A percentile compares a stretch with the other conserved stretches of the same genome.
phyloP scores from a whole-genome alignment of 2,888 invertebrate genomes.

The Antheraea assamensis region DNA sequence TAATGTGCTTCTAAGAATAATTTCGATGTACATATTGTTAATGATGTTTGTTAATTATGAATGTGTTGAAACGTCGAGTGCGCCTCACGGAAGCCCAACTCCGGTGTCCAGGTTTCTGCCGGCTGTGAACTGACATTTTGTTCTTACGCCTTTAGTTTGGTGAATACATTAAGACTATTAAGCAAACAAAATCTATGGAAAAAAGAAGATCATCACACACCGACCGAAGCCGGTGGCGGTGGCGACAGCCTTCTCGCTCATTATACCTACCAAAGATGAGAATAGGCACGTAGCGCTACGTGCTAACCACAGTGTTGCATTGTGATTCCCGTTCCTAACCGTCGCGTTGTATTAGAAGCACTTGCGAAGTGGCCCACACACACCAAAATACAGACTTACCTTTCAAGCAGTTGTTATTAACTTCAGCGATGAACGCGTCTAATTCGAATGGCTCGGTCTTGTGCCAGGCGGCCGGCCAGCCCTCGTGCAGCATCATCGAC shows the following conservation, averaged over 20 bases:
- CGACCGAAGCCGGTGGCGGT: neutral
- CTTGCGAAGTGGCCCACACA: neutral
- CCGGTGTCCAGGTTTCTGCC: neutral
- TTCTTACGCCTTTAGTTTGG: neutral
- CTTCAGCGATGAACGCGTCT: constrained; percentile 68
- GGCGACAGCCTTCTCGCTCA: neutral
- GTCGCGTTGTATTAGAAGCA: neutral
- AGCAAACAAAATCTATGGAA: constrained; percentile 13
- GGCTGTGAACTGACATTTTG: neutral
- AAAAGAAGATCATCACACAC: constrained; percentile 20
- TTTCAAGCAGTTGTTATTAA: constrained; percentile 68
- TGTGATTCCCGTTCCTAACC: neutral
- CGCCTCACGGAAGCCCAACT: no score
- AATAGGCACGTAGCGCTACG: neutral
- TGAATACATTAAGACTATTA: neutral
- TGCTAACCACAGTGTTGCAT: neutral
- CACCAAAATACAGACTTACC: constrained; percentile 41
- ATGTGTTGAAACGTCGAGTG: neutral
- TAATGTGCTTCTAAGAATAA: constrained; percentile 10
- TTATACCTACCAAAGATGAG: neutral
- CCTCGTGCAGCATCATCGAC: constrained; percentile 66
- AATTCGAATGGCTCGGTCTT: constrained; percentile 62
- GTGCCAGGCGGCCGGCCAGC: constrained; percentile 58
- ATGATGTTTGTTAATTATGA: constrained; percentile 25
- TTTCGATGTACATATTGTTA: constrained; percentile 14